These are phyloP conservation scores for Trachelus iudaicus DNA, from an alignment of 2,888 invertebrate species.

Conservation along the genomic window DNA sequence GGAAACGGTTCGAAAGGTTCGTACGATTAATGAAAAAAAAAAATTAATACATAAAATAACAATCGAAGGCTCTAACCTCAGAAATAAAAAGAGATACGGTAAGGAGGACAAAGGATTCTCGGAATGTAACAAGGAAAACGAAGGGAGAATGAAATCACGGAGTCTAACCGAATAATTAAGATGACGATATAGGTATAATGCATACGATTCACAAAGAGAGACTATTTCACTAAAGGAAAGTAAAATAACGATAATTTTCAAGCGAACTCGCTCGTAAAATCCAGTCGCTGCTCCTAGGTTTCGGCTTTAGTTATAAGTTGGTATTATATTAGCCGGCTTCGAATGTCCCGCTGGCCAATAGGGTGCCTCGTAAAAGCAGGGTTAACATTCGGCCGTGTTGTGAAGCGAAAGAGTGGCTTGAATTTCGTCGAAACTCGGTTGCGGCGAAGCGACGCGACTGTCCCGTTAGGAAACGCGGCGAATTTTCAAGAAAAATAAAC, in stretches of 20 bases:
- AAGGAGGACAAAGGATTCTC: background rate
- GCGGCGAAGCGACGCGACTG: background rate
- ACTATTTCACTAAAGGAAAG: conserved; percentile 57
- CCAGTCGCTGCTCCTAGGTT: conserved; percentile 56
- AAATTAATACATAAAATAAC: too few relatives aligned
- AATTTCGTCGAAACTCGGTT: conserved; percentile 48
- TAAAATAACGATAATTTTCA: conserved; percentile 63
- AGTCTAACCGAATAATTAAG: background rate
- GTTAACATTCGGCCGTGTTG: conserved; percentile 64
- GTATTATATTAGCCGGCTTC: conserved; percentile 63
- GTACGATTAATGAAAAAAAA: background rate
- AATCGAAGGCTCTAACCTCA: background rate
- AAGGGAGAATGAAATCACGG: background rate
- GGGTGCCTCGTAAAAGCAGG: conserved; percentile 60
- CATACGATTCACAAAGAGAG: conserved; percentile 31
- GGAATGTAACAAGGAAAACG: background rate
- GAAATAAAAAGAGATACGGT: background rate
- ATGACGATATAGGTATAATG: background rate
- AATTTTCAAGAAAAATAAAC: background rate
- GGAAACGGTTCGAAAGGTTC: background rate
- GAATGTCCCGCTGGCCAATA: conserved; percentile 57
- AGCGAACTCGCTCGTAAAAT: conserved; percentile 62
- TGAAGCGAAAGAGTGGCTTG: conserved; percentile 62
- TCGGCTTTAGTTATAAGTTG: conserved; percentile 64
- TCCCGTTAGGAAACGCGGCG: background rate